Percentiles rank a stretch among this genome's conserved stretches.
phyloP scores from a whole-genome alignment of 1,140 invertebrate species.

The Drosophila ironensis region DNA sequence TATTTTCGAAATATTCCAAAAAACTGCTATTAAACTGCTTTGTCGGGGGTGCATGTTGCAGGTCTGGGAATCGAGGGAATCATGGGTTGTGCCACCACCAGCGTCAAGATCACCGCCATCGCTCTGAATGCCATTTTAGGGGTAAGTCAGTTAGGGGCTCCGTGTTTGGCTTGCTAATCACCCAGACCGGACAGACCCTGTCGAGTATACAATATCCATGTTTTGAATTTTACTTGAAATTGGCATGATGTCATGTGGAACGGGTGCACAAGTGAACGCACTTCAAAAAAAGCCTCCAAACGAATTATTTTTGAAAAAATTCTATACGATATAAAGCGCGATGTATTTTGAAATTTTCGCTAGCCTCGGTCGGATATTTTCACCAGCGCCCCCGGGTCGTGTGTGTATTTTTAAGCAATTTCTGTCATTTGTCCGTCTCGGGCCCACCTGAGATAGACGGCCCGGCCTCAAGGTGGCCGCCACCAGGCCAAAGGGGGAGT shows the following conservation, averaged over 20 bases:
- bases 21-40: neutral
- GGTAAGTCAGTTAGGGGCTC: conserved; percentile 66
- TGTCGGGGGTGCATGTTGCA: conserved; percentile 9
- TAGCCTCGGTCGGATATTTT: conserved; percentile 1
- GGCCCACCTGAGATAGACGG: conserved; percentile 27
- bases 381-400: neutral
- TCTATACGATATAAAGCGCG: conserved; percentile 7
- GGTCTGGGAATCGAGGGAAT: conserved; percentile 35
- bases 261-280: conserved; percentile 25
- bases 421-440: conserved; percentile 61
- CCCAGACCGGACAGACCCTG: neutral
- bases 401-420: conserved; percentile 60
- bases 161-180: conserved; percentile 27
- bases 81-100: conserved; percentile 75
- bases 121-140: conserved; percentile 71
- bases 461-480: conserved; percentile 16
- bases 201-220: conserved; percentile 4
- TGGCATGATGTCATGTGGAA: conserved; percentile 40
- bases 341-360: conserved; percentile 8
- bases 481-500: no score
- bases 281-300: conserved; percentile 34
- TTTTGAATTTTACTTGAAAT: conserved; percentile 6
- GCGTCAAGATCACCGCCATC: conserved; percentile 66
- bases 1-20: neutral
- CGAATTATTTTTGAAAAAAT: conserved; percentile 33